These are phyloP conservation scores for Stomatorhinus ivindoensis DNA, from an alignment of 2,113 vertebrate genomes.

Conservation along the genomic window DNA sequence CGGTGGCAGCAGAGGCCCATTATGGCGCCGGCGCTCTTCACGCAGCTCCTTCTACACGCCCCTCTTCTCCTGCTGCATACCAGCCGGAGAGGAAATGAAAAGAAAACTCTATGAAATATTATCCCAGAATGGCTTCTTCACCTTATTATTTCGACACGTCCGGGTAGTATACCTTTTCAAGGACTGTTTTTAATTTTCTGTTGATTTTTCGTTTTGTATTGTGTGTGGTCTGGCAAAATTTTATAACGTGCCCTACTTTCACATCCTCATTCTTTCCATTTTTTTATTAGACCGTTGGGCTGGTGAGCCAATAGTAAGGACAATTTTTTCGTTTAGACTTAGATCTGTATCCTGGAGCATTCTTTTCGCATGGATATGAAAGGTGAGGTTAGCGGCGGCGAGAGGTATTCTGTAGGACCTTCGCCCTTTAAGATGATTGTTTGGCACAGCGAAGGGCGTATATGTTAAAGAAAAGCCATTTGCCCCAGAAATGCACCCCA, in stretches of 20 bases:
- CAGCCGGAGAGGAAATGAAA: background rate
- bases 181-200: background rate
- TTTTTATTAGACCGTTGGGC: background rate
- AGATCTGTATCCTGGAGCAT: background rate
- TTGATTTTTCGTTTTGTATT: background rate
- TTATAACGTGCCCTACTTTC: conserved; percentile 23
- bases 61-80: background rate
- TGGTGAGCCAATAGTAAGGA: background rate
- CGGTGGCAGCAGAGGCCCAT: conserved; percentile 15
- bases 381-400: background rate
- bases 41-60: background rate
- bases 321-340: background rate
- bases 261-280: conserved; percentile 17
- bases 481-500: background rate
- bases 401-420: background rate
- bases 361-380: background rate
- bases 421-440: background rate
- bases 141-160: background rate
- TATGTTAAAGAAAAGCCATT: background rate
- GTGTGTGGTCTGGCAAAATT: background rate
- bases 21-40: background rate
- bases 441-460: background rate
- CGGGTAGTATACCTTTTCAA: background rate
- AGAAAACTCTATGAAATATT: background rate
- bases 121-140: conserved; percentile 6